Conservation (phyloP, 92 coral and sea anemone genomes). For the Meandrina meandrites region DNA sequence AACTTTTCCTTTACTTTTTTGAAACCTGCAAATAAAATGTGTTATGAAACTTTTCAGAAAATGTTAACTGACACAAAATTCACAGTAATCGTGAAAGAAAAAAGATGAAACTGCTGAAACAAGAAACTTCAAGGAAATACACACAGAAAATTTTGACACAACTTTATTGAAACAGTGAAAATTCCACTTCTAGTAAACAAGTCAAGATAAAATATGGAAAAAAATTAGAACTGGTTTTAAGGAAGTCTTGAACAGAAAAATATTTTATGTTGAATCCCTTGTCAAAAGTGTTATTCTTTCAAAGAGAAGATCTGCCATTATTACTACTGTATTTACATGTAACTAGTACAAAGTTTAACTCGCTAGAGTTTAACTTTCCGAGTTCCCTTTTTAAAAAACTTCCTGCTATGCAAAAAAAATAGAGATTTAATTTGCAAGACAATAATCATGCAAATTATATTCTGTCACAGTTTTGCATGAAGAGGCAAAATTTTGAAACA, state of each 20-base stretch:
- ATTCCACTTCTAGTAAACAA: neutral
- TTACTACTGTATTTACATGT: too few relatives aligned
- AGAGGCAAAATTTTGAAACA: too few relatives aligned
- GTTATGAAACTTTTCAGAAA: neutral
- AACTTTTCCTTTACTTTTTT: neutral
- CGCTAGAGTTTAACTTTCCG: neutral
- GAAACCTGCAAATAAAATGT: neutral
- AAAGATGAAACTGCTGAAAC: neutral
- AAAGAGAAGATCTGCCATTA: neutral
- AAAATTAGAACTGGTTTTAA: neutral
- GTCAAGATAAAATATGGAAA: neutral
- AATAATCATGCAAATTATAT: neutral
- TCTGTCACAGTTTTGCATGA: neutral
- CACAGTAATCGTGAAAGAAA: neutral
- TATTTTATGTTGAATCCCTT: neutral
- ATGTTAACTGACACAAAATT: too few relatives aligned
- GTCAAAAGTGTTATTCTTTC: neutral
- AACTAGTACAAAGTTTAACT: neutral
- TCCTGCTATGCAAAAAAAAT: neutral
- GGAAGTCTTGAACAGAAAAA: neutral
- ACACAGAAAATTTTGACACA: conserved; percentile 7
- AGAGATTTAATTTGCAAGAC: neutral
- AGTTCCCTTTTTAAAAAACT: neutral
- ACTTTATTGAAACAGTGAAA: conserved; percentile 9
- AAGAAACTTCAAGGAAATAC: neutral